phyloP scores from a whole-genome alignment of 1,140 invertebrate species.

The Anadara kagoshimensis region DNA sequence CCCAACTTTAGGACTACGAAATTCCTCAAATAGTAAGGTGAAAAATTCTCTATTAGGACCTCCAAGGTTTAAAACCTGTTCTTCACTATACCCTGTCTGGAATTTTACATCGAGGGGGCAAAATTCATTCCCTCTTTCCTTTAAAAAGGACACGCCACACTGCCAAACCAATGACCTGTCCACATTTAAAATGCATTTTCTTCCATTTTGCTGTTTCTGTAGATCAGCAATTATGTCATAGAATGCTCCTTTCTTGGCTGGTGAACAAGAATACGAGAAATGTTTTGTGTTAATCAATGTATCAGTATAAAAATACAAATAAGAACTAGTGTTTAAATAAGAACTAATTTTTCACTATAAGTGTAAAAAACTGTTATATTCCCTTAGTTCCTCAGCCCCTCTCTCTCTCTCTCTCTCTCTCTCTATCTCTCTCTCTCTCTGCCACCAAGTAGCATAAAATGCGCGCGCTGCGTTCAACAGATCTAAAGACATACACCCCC shows the following conservation, averaged over 20 bases:
- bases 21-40: conserved; percentile 34
- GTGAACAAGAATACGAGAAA: not conserved
- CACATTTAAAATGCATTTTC: conserved; percentile 7
- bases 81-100: conserved; percentile 9
- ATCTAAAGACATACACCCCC: too few species aligned
- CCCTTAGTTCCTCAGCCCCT: too few species aligned
- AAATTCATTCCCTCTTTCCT: conserved; percentile 18
- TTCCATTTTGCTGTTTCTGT: conserved; percentile 15
- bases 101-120: conserved; percentile 23
- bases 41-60: conserved; percentile 38
- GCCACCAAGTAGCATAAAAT: too few species aligned
- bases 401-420: too few species aligned
- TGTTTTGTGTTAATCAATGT: too few species aligned
- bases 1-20: conserved; percentile 12
- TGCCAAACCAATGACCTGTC: conserved; percentile 8
- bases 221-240: not conserved
- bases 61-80: conserved; percentile 23
- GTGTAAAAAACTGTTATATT: not conserved
- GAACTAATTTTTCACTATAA: not conserved
- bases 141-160: conserved; percentile 18
- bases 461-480: too few species aligned
- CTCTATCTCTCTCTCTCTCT: too few species aligned
- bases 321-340: not conserved
- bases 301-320: too few species aligned
- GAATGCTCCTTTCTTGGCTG: not conserved